phyloP scores from a whole-genome alignment of 2,113 vertebrate species.

The Laticauda laticaudata region DNA sequence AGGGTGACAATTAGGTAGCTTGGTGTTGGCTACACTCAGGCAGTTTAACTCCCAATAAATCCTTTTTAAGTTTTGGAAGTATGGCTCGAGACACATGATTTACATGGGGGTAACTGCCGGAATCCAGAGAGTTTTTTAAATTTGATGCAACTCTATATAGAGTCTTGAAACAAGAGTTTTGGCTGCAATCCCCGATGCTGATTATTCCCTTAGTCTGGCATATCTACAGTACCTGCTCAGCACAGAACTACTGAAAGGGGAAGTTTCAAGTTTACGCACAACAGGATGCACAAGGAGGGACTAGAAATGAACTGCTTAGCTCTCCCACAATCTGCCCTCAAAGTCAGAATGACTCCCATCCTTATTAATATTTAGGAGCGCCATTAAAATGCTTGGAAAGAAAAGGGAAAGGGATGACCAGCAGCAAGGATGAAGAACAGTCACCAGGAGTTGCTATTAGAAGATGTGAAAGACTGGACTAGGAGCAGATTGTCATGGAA shows the following conservation, averaged over 20 bases:
- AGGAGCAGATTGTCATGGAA: not conserved
- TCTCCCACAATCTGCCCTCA: not conserved
- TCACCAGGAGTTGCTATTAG: not conserved
- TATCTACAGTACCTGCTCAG: not conserved
- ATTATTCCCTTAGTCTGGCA: not conserved
- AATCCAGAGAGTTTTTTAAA: not conserved
- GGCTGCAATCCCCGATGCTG: not conserved
- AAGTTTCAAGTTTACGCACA: not conserved
- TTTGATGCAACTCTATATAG: not conserved
- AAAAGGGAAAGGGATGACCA: not conserved
- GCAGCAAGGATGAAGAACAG: not conserved
- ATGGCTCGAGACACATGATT: too few relatives aligned
- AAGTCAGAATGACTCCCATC: not conserved
- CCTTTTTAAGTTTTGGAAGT: too few relatives aligned
- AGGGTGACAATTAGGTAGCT: too few relatives aligned
- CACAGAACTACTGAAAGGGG: not conserved
- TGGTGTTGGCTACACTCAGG: too few relatives aligned
- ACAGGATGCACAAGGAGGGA: not conserved
- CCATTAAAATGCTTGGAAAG: not conserved
- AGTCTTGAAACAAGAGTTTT: not conserved
- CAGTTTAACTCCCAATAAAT: too few relatives aligned
- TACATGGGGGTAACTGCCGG: too few relatives aligned
- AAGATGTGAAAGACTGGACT: not conserved
- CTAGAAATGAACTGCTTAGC: not conserved
- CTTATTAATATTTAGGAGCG: not conserved